These are phyloP conservation scores for Apamea sordens DNA, from an alignment of 2,888 invertebrate genomes.

Conservation along the genomic window DNA sequence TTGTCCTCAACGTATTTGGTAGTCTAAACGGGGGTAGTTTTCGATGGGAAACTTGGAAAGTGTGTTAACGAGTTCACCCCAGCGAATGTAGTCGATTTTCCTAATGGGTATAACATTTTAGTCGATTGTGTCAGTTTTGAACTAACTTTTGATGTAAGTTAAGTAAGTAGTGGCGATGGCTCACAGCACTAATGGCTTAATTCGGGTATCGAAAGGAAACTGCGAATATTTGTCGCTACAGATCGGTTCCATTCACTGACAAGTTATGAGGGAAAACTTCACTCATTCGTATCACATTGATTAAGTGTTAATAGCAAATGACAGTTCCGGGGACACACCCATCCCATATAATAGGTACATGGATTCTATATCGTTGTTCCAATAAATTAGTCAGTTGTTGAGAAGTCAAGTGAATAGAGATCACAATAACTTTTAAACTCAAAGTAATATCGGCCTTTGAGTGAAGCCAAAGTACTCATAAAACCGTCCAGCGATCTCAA, in stretches of 20 bases:
- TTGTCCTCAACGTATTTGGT: slow-evolving; percentile 88
- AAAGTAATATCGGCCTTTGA: slow-evolving; percentile 12
- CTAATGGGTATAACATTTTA: slow-evolving; percentile 84
- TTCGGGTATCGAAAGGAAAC: slow-evolving; percentile 52
- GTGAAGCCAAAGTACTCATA: slow-evolving; percentile 18
- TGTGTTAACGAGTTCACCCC: slow-evolving; percentile 87
- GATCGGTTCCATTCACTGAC: slow-evolving; percentile 33
- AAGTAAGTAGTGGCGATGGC: slow-evolving; percentile 69
- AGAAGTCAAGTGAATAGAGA: not conserved
- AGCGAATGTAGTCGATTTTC: slow-evolving; percentile 80
- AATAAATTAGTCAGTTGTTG: not conserved
- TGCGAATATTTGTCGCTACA: slow-evolving; percentile 43
- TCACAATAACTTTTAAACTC: not conserved
- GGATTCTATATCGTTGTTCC: not conserved
- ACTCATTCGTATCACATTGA: slow-evolving; percentile 3
- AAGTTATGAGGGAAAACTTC: slow-evolving; percentile 7
- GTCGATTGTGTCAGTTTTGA: slow-evolving; percentile 77
- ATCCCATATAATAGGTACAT: too few relatives aligned
- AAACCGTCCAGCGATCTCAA: slow-evolving; percentile 34
- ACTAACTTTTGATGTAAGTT: slow-evolving; percentile 72
- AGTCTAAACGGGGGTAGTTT: slow-evolving; percentile 87
- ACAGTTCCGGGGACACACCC: not conserved
- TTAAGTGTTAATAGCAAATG: not conserved
- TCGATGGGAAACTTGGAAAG: slow-evolving; percentile 86
- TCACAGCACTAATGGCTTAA: slow-evolving; percentile 68